phyloP scores from a whole-genome alignment of 2,888 invertebrate species.

The Campaea margaritaria region DNA sequence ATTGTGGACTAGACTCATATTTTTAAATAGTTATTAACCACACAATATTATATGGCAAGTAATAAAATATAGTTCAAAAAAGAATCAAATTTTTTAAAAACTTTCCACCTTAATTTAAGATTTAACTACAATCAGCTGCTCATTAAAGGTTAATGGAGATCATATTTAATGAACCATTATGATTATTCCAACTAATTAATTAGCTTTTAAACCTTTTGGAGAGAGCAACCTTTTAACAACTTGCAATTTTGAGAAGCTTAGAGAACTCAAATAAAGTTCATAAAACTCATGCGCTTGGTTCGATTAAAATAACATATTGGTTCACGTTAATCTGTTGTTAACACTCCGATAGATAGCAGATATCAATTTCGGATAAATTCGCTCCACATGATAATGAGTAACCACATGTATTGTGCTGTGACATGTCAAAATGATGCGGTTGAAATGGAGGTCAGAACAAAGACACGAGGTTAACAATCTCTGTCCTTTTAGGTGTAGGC shows the following conservation, averaged over 20 bases:
- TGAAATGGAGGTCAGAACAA: slow-evolving; percentile 7
- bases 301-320: not conserved
- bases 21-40: no score
- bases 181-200: slow-evolving; percentile 8
- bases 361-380: slow-evolving; percentile 15
- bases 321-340: slow-evolving; percentile 13
- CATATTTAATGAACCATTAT: slow-evolving; percentile 3
- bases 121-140: not conserved
- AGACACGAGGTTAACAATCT: slow-evolving; percentile 5
- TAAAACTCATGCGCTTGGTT: not conserved
- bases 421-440: slow-evolving; percentile 4
- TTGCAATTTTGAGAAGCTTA: not conserved
- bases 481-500: slow-evolving; percentile 3
- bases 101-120: no score
- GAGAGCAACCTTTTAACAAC: not conserved
- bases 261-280: no score
- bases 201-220: not conserved
- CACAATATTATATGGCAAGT: no score
- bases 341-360: slow-evolving; percentile 11
- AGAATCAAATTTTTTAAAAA: no score
- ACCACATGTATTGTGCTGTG: not conserved
- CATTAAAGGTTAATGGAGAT: slow-evolving; percentile 2
- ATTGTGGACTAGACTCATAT: no score
- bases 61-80: no score
- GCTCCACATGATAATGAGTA: slow-evolving; percentile 3